Evolutionary conservation across 2,113 vertebrate genomes (phyloP).

Genomic region (Neogale vison): DNA sequence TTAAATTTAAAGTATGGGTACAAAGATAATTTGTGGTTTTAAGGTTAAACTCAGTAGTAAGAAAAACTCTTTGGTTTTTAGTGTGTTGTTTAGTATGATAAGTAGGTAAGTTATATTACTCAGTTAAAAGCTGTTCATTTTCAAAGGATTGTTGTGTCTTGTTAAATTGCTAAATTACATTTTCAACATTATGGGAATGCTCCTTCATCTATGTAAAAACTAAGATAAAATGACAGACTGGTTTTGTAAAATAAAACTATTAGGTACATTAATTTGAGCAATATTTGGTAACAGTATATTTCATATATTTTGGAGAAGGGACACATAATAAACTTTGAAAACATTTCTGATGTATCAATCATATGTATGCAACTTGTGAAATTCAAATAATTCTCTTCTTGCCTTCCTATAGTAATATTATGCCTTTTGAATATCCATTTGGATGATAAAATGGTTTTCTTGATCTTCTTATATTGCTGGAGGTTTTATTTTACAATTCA

Average conservation of each 20-base stretch:
- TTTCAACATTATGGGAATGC: slow-evolving; percentile 73
- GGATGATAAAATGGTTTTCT: slow-evolving; percentile 41
- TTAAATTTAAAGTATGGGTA: slow-evolving; percentile 44
- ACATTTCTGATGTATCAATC: slow-evolving; percentile 56
- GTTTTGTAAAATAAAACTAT: slow-evolving; percentile 69
- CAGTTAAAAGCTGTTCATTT: slow-evolving; percentile 75
- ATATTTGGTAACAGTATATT: not conserved
- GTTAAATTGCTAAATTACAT: slow-evolving; percentile 76
- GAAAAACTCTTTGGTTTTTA: slow-evolving; percentile 53
- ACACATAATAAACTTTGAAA: slow-evolving; percentile 71
- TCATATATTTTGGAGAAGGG: slow-evolving; percentile 62
- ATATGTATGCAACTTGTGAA: slow-evolving; percentile 37
- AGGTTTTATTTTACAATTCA: slow-evolving; percentile 50
- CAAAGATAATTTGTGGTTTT: slow-evolving; percentile 72
- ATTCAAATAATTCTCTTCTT: slow-evolving; percentile 44
- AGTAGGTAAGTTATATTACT: slow-evolving; percentile 60
- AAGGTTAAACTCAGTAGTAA: slow-evolving; percentile 60
- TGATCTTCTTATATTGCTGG: slow-evolving; percentile 16
- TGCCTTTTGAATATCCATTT: slow-evolving; percentile 12
- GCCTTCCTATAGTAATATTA: slow-evolving; percentile 33
- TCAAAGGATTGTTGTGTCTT: slow-evolving; percentile 71
- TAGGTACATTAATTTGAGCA: slow-evolving; percentile 76
- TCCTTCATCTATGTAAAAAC: slow-evolving; percentile 78
- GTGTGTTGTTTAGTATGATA: slow-evolving; percentile 57
- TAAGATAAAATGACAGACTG: slow-evolving; percentile 48